A percentile compares a stretch with the other conserved stretches of the same genome.
These are phyloP conservation scores for Papilio glaucus DNA, from an alignment of 1,140 invertebrate genomes.

Conservation along the genomic window DNA sequence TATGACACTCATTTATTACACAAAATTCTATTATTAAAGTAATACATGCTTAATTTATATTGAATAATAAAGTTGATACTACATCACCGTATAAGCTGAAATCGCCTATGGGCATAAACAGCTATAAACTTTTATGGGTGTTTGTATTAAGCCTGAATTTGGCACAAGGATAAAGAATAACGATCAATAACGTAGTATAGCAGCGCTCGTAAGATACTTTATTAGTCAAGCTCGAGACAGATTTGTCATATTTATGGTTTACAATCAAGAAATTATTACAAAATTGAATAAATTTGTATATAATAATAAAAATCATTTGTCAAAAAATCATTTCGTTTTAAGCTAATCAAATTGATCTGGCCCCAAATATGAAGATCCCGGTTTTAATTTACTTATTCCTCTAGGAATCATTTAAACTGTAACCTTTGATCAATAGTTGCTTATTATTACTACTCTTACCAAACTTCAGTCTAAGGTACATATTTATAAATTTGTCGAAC, in stretches of 20 bases:
- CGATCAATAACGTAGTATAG: not conserved
- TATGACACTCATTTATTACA: not conserved
- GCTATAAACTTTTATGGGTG: conserved; percentile 7
- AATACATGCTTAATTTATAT: conserved; percentile 2
- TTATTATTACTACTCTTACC: too few species aligned
- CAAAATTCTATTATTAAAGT: conserved; percentile 13
- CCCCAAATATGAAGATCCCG: too few species aligned
- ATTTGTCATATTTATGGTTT: not conserved
- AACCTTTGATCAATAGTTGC: too few species aligned
- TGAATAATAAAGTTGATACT: conserved; percentile 34
- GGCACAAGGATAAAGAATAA: conserved; percentile 24
- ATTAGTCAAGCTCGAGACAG: not conserved
- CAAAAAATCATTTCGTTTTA: too few species aligned
- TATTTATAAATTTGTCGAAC: too few species aligned
- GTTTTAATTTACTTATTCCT: too few species aligned
- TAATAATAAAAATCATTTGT: not conserved
- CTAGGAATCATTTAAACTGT: too few species aligned
- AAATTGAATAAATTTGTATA: not conserved
- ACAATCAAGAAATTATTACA: not conserved
- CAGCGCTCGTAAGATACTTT: conserved; percentile 10
- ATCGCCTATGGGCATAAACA: not conserved
- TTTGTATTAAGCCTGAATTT: conserved; percentile 24
- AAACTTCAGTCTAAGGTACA: too few species aligned
- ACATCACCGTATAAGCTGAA: conserved; percentile 31
- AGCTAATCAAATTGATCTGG: not conserved